Conservation (phyloP, 1,140 invertebrate species). For the Monochamus saltuarius region DNA sequence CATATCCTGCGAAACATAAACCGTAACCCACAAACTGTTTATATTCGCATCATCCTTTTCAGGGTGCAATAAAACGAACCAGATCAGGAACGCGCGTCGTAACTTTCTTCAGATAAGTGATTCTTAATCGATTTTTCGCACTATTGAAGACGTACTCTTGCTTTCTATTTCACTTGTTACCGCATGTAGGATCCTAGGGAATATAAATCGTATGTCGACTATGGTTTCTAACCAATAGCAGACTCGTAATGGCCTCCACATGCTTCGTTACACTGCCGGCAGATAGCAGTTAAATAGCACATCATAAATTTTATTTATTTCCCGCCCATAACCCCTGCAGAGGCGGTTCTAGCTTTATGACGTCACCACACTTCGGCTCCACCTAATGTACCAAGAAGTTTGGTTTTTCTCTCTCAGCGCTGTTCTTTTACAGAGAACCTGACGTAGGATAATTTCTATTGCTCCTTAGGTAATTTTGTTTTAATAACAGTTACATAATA, state of each 20-base stretch:
- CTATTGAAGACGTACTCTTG: conserved; percentile 29
- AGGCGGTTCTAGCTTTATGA: conserved; percentile 43
- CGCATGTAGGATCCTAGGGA: background rate
- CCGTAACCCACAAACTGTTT: conserved; percentile 29
- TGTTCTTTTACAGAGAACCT: too few relatives aligned
- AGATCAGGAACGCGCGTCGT: conserved; percentile 35
- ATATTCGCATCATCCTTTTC: conserved; percentile 31
- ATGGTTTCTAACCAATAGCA: conserved; percentile 47
- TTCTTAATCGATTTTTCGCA: conserved; percentile 36
- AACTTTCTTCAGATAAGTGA: conserved; percentile 36
- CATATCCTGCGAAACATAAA: conserved; percentile 26
- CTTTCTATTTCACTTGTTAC: conserved; percentile 29
- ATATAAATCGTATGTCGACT: conserved; percentile 20
- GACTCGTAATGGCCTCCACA: conserved; percentile 52
- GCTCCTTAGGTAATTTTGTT: too few relatives aligned
- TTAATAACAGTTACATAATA: too few relatives aligned
- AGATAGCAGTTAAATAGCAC: conserved; percentile 54
- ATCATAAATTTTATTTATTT: conserved; percentile 52
- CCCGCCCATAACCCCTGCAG: conserved; percentile 49
- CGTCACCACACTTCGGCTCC: conserved; percentile 28
- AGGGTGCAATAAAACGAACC: conserved; percentile 30
- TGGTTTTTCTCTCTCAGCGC: conserved; percentile 20
- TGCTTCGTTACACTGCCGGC: conserved; percentile 52
- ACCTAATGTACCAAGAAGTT: conserved; percentile 25
- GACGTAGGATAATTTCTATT: too few relatives aligned